phyloP scores from a whole-genome alignment of 1,140 invertebrate species.

The Marisa cornuarietis region DNA sequence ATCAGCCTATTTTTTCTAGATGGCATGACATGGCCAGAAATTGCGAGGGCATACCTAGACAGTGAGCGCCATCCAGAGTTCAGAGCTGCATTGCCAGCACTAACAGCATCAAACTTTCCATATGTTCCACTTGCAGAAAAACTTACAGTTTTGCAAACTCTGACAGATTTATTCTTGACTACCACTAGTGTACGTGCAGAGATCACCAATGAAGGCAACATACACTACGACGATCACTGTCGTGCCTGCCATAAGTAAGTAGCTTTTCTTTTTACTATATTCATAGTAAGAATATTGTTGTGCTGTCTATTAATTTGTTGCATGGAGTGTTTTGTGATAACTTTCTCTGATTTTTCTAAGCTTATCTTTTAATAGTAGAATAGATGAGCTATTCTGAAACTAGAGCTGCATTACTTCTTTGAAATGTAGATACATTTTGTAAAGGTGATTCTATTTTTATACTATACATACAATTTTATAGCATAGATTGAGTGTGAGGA shows the following conservation, averaged over 20 bases:
- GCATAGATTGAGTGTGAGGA: no score
- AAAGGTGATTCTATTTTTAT: no score
- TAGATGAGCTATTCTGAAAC: no score
- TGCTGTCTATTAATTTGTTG: background rate
- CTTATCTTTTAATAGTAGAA: no score
- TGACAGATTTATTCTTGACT: conserved; percentile 93
- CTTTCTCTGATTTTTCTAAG: no score
- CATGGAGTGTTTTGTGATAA: background rate
- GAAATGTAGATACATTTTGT: no score
- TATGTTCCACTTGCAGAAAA: conserved; percentile 85
- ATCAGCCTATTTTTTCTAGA: conserved; percentile 91
- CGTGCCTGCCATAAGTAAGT: conserved; percentile 83
- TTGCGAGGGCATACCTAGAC: conserved; percentile 83
- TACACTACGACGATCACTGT: conserved; percentile 94
- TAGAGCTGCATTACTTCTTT: no score
- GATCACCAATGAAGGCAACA: conserved; percentile 90
- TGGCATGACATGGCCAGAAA: conserved; percentile 93
- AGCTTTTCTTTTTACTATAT: background rate
- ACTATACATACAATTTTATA: no score
- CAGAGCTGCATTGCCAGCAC: conserved; percentile 68
- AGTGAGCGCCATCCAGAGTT: conserved; percentile 71
- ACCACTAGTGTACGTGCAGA: conserved; percentile 93
- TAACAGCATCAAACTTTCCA: conserved; percentile 75
- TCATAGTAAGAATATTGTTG: background rate
- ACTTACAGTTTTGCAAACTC: conserved; percentile 86